Evolutionary conservation across 2,797 vertebrate species (phyloP).

Genomic region (Cryptoprocta ferox): DNA sequence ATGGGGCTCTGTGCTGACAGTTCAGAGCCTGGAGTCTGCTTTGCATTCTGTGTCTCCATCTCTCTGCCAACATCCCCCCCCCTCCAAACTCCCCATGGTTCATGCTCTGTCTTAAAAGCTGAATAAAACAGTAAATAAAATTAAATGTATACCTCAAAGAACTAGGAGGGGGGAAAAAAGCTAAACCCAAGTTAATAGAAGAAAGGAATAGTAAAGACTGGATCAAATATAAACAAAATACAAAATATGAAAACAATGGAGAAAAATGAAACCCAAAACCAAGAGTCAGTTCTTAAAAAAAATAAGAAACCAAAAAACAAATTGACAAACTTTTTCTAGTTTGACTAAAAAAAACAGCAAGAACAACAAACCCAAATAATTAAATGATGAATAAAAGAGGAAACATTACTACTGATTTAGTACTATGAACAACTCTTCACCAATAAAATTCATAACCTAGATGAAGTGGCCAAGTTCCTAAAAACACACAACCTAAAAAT

Average conservation of each 20-base stretch:
- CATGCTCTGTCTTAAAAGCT: no score
- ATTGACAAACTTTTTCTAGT: background rate
- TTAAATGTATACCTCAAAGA: background rate
- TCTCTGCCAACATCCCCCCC: no score
- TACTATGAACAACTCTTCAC: background rate
- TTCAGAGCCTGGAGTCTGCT: no score
- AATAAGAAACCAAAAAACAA: background rate
- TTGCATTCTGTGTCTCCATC: no score
- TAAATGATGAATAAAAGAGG: background rate
- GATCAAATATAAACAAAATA: background rate
- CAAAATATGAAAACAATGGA: background rate
- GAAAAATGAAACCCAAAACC: background rate
- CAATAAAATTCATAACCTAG: background rate
- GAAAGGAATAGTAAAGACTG: background rate
- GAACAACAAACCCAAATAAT: background rate
- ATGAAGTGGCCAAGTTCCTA: background rate
- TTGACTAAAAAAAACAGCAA: background rate
- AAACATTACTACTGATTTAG: background rate
- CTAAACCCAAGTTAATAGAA: background rate
- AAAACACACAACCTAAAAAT: background rate
- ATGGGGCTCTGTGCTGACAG: no score
- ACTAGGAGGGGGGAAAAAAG: background rate
- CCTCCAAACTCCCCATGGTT: no score
- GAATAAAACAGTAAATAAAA: no score
- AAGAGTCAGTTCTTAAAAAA: background rate